phyloP scores from a whole-genome alignment of 2,888 invertebrate species.

The Venusia cambrica region DNA sequence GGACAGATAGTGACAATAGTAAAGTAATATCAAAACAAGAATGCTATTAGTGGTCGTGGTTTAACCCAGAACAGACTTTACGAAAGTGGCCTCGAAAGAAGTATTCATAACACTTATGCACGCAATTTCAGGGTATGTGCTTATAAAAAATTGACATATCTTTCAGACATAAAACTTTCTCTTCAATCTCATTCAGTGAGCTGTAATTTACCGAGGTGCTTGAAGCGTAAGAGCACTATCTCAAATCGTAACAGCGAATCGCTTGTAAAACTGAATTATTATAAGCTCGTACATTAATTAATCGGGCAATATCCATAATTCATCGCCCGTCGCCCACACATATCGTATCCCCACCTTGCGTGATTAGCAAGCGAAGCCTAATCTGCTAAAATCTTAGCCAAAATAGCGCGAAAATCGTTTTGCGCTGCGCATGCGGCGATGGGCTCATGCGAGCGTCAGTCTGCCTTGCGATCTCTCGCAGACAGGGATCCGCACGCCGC shows the following conservation, averaged over 20 bases:
- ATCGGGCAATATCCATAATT: slow-evolving; percentile 55
- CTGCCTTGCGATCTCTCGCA: slow-evolving; percentile 72
- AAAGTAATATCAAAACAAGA: too few species aligned
- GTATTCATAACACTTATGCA: too few species aligned
- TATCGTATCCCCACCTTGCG: slow-evolving; percentile 53
- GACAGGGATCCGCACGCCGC: slow-evolving; percentile 71
- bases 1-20: too few species aligned
- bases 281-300: slow-evolving; percentile 50
- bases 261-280: slow-evolving; percentile 51
- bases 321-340: slow-evolving; percentile 66
- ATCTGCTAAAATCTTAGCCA: slow-evolving; percentile 77
- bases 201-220: slow-evolving; percentile 11
- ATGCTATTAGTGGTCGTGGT: too few species aligned
- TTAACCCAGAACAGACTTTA: too few species aligned
- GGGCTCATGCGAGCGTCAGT: slow-evolving; percentile 72
- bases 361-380: slow-evolving; percentile 74
- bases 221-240: slow-evolving; percentile 15
- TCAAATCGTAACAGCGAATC: slow-evolving; percentile 32
- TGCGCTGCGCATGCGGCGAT: slow-evolving; percentile 68
- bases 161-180: neutral
- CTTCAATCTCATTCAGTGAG: neutral
- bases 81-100: too few species aligned
- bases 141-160: too few species aligned
- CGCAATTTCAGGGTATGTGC: too few species aligned
- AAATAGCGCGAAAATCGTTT: slow-evolving; percentile 80